Conservation (phyloP, 2,113 vertebrate species). For the Alces alces region DNA sequence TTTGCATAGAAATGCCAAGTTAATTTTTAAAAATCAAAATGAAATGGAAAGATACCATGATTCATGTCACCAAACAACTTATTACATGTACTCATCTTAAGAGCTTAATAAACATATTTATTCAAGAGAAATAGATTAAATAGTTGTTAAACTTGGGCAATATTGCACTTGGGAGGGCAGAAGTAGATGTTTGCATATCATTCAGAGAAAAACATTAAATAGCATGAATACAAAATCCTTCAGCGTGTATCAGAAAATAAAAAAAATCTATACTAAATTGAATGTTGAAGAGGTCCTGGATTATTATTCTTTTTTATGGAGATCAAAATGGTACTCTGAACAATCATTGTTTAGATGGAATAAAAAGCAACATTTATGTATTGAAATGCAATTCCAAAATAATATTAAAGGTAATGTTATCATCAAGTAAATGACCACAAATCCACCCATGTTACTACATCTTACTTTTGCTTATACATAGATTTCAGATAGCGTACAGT, state of each 20-base stretch:
- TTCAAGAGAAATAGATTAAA: constrained; percentile 4
- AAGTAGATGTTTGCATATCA: not conserved
- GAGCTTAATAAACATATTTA: constrained; percentile 25
- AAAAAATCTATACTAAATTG: not conserved
- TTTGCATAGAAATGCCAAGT: not conserved
- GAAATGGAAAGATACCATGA: not conserved
- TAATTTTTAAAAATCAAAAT: not conserved
- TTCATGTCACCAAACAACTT: not conserved
- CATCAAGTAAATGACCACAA: not conserved
- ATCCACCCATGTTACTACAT: not conserved
- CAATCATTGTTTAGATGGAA: not conserved
- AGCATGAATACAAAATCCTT: not conserved
- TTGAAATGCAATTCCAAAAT: constrained; percentile 24
- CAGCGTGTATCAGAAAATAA: not conserved
- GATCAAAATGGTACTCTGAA: not conserved
- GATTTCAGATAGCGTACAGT: not conserved
- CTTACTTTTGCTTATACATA: not conserved
- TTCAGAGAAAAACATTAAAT: constrained; percentile 15
- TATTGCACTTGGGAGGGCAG: not conserved
- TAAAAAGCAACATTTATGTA: not conserved
- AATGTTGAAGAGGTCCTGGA: not conserved
- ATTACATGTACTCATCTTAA: not conserved
- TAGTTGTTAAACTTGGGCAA: not conserved
- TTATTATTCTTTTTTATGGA: not conserved
- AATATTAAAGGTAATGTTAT: not conserved